Evolutionary conservation across 2,113 vertebrate species (phyloP).

Genomic region (Lepus americanus): DNA sequence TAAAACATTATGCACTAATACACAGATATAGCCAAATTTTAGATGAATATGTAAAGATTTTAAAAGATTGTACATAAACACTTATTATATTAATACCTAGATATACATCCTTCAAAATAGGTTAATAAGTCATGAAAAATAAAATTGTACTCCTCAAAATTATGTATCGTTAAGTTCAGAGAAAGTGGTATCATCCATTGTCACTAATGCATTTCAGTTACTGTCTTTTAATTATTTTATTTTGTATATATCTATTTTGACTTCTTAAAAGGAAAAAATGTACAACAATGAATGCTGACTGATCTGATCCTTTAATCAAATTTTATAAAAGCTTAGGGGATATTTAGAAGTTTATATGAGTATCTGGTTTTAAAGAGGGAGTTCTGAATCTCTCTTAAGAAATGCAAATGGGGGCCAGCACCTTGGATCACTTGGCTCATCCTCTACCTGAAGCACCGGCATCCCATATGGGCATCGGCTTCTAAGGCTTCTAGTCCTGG

Average conservation of each 20-base stretch:
- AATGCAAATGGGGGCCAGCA: too few species aligned
- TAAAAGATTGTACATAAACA: background rate
- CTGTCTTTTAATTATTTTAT: background rate
- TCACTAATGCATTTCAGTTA: background rate
- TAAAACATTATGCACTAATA: background rate
- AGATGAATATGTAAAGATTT: background rate
- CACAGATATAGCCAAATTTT: background rate
- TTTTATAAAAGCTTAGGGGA: slow-evolving; percentile 47
- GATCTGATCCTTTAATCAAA: slow-evolving; percentile 57
- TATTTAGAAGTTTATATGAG: slow-evolving; percentile 53
- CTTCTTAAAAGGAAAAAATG: slow-evolving; percentile 50
- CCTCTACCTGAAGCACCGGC: too few species aligned
- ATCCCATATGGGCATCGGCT: too few species aligned
- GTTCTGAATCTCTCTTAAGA: background rate
- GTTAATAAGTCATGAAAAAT: background rate
- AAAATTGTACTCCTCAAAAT: background rate
- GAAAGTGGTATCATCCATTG: background rate
- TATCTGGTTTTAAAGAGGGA: slow-evolving; percentile 43
- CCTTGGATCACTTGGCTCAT: too few species aligned
- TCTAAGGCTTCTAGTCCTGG: too few species aligned
- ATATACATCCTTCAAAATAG: background rate
- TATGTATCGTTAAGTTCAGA: background rate
- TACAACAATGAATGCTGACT: background rate
- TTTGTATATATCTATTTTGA: slow-evolving; percentile 22
- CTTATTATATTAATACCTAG: background rate